A percentile compares a stretch with the other conserved stretches of the same genome.
Conservation (phyloP, 2,888 invertebrate species). For the Pediacus dermestoides region DNA sequence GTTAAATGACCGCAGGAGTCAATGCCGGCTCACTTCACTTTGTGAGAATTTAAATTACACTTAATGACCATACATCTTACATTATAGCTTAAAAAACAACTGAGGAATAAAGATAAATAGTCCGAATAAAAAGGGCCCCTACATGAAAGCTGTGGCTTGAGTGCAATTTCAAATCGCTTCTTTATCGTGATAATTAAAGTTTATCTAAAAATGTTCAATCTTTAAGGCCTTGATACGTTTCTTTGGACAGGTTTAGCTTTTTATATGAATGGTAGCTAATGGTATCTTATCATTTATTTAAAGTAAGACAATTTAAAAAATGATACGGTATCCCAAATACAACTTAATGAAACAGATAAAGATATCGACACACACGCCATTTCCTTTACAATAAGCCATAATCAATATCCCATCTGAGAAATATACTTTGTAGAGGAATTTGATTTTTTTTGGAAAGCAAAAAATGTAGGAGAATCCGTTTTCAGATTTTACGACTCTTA, state of each 20-base stretch:
- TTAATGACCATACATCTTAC: conserved; percentile 17
- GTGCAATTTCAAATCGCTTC: conserved; percentile 25
- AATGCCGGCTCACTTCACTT: conserved; percentile 13
- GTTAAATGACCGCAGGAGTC: conserved; percentile 7
- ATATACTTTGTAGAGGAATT: too few species aligned
- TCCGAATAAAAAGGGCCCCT: too few species aligned
- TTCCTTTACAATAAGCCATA: too few species aligned
- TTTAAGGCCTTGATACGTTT: conserved; percentile 16
- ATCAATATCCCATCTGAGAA: too few species aligned
- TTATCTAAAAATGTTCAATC: conserved; percentile 27
- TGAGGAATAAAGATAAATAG: conserved; percentile 16
- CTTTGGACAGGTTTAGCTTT: conserved; percentile 15
- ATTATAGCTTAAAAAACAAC: conserved; percentile 8
- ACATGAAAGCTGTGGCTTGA: conserved; percentile 18
- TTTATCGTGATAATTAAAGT: conserved; percentile 25
- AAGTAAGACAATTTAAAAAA: conserved; percentile 2
- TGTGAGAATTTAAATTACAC: conserved; percentile 22
- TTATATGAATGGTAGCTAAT: conserved; percentile 11
- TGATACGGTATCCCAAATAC: conserved; percentile 2
- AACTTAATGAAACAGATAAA: conserved; percentile 2
- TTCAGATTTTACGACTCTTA: too few species aligned
- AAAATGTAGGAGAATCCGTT: too few species aligned
- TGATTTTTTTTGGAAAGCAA: too few species aligned
- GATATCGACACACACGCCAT: too few species aligned
- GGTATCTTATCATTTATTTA: conserved; percentile 3